Base-by-base conservation (phyloP, 2,888 invertebrate genomes). In the Coenonympha glycerion region DNA sequence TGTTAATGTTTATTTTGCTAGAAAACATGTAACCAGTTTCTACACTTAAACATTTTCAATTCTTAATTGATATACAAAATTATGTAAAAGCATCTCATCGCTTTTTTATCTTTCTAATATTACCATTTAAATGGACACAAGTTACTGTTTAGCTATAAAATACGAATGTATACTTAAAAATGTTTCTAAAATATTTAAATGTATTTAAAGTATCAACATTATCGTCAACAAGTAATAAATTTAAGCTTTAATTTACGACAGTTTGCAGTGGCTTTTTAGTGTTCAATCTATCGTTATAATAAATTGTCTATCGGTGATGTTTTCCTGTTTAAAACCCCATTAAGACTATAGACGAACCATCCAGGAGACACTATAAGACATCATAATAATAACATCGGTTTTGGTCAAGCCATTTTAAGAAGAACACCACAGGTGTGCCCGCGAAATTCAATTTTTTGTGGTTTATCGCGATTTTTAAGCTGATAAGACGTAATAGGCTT, bases 81-180 rank as follows among this genome's bases (percentile, higher is more conserved):
- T 11, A 37, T 9, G 4, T 8, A 9, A 22, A 22, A 37, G 15
- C 13, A 6, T 37, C 4, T 18, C 11, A 11, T 6, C 4, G 22
- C n/a, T n/a, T 31, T 37, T 36, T 18, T 37, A 21, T 37, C 37
- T 37, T 37, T 37, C n/a, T 6, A 13, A 13, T 11, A 37, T 37
- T 37, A 13, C 13, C 37, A 37, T 37, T 22, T 22, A 13, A 22
- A 22, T 22, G 8, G 28, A 2, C 15, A 13, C 8, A 37, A 37
- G 37, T 13, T 22, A 22, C 37, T 21, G 36, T 37, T 21, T 33
- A 3, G 19, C 21, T 21, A 36, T 21, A 36, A 36, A 30, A 30
- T 30, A 30, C 30, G 6, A 30, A 11, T 4, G 13, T 13, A 9
- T 16, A 37, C 6, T 6, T 3, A 15, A 22, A 21, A 37, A 37